phyloP scores from a whole-genome alignment of 2,113 vertebrate species.

The Sinocyclocheilus maitianheensis region DNA sequence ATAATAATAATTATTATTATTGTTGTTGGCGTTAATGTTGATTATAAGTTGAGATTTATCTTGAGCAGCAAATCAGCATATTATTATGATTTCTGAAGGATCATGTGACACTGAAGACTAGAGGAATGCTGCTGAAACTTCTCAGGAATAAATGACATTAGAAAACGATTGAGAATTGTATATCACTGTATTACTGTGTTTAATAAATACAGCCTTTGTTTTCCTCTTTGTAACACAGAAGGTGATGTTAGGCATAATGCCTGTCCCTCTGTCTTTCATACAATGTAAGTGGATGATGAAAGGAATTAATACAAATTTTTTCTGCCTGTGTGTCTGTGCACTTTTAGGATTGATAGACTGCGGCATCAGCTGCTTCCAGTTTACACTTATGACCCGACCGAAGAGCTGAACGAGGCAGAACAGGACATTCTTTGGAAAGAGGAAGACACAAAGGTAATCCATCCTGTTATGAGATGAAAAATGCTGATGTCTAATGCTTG shows the following conservation, averaged over 20 bases:
- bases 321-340: neutral
- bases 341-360: slow-evolving; percentile 84
- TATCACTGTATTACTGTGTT: neutral
- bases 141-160: neutral
- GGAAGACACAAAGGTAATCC: slow-evolving; percentile 83
- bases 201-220: neutral
- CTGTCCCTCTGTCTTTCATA: neutral
- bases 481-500: neutral
- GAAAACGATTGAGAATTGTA: too few relatives aligned
- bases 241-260: neutral
- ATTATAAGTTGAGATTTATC: neutral
- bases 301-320: neutral
- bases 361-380: slow-evolving; percentile 92
- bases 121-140: neutral
- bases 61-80: neutral
- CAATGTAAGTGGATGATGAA: neutral
- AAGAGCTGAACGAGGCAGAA: slow-evolving; percentile 90
- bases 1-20: too few relatives aligned
- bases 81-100: neutral
- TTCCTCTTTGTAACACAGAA: neutral
- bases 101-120: neutral
- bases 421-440: slow-evolving; percentile 87
- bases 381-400: slow-evolving; percentile 92
- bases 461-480: slow-evolving; percentile 3
- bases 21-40: too few relatives aligned